Conservation (phyloP, 2,888 invertebrate species). For the Tipula unca region DNA sequence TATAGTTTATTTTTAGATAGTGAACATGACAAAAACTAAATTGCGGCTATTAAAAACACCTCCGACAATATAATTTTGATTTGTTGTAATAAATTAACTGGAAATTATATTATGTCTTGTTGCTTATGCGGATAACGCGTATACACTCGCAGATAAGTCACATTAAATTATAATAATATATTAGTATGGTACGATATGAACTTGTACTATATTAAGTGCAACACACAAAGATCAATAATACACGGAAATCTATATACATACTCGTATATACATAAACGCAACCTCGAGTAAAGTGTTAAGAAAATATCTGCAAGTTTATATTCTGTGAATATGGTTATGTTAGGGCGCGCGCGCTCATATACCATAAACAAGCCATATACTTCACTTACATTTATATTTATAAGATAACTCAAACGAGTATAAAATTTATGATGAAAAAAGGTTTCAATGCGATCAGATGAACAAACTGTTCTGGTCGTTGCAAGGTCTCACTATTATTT, state of each 20-base stretch:
- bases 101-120: not conserved
- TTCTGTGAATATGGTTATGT: not conserved
- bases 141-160: not conserved
- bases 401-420: not conserved
- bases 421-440: not conserved
- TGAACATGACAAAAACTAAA: not conserved
- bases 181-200: not conserved
- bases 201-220: not conserved
- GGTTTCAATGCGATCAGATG: not conserved
- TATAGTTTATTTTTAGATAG: constrained; percentile 14
- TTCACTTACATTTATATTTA: not conserved
- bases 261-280: not conserved
- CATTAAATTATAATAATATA: not conserved
- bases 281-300: not conserved
- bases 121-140: not conserved
- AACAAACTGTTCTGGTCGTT: not conserved
- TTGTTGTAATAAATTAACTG: not conserved
- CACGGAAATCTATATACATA: not conserved
- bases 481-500: constrained; percentile 8
- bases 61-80: not conserved
- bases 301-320: not conserved
- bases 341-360: not conserved
- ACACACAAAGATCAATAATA: not conserved
- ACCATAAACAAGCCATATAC: not conserved
- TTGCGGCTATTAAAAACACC: constrained; percentile 9